Evolutionary conservation across 1,140 invertebrate genomes (phyloP).

Genomic region (Bombus affinis): DNA sequence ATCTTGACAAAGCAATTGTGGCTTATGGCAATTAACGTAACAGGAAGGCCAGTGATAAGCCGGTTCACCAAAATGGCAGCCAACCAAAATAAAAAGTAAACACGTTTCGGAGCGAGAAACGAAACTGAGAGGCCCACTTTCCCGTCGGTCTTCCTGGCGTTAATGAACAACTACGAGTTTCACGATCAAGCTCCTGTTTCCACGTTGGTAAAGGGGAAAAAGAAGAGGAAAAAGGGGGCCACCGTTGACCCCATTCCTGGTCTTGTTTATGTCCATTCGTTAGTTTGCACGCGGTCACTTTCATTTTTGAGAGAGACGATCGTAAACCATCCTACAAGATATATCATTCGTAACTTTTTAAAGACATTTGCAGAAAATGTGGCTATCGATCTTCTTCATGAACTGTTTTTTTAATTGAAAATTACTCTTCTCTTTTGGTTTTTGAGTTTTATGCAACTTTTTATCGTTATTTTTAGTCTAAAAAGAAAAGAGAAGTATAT

Average conservation of each 20-base stretch:
- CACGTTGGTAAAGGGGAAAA: slow-evolving; percentile 6
- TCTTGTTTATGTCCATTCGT: slow-evolving; percentile 34
- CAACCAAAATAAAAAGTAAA: slow-evolving; percentile 1
- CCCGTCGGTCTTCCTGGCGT: slow-evolving; percentile 11
- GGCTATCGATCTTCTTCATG: background rate
- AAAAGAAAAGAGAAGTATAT: no score
- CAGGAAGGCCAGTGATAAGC: background rate
- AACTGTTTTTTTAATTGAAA: background rate
- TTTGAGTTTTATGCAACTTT: background rate
- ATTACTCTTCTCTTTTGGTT: background rate
- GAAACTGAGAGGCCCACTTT: slow-evolving; percentile 51
- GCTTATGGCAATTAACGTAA: background rate
- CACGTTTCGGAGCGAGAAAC: background rate
- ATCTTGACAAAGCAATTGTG: slow-evolving; percentile 30
- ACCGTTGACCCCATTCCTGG: slow-evolving; percentile 59
- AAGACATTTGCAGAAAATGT: background rate
- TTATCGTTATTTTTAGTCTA: no score
- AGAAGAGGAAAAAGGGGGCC: background rate
- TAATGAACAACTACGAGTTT: slow-evolving; percentile 48
- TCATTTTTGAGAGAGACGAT: slow-evolving; percentile 65
- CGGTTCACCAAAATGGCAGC: background rate
- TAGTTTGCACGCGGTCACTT: slow-evolving; percentile 55
- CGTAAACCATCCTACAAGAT: slow-evolving; percentile 37
- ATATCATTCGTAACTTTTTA: background rate
- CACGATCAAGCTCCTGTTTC: slow-evolving; percentile 30